A percentile compares a stretch with the other conserved stretches of the same genome.
These are phyloP conservation scores for Lagria hirta DNA, from an alignment of 2,888 invertebrate species.

Conservation along the genomic window DNA sequence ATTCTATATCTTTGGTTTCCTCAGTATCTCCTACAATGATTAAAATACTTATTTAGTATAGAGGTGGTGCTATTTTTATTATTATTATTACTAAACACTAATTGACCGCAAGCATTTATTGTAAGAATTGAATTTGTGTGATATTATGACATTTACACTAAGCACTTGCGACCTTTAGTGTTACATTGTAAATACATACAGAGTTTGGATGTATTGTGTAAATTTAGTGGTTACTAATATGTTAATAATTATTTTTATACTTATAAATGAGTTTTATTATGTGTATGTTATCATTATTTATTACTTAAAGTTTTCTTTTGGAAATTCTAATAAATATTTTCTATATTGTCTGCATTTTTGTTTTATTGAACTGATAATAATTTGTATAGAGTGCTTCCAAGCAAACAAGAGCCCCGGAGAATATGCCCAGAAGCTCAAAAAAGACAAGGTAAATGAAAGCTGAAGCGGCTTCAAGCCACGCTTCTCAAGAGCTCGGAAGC, in stretches of 20 bases:
- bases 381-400: too few species aligned
- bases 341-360: constrained; percentile 5
- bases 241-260: constrained; percentile 23
- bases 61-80: too few species aligned
- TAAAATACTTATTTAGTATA: too few species aligned
- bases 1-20: constrained; percentile 82
- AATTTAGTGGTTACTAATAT: constrained; percentile 14
- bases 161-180: too few species aligned
- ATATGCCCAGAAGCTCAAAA: too few species aligned
- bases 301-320: constrained; percentile 17
- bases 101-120: too few species aligned
- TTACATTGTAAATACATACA: constrained; percentile 1
- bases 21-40: constrained; percentile 67
- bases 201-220: constrained; percentile 13
- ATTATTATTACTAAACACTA: too few species aligned
- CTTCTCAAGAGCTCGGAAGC: too few species aligned
- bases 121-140: too few species aligned
- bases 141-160: too few species aligned
- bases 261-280: constrained; percentile 20
- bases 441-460: constrained; percentile 1
- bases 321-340: constrained; percentile 22
- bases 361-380: not conserved
- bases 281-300: constrained; percentile 18
- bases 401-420: too few species aligned
- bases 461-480: not conserved